Evolutionary conservation across 2,888 invertebrate genomes (phyloP), one percentile per base, ranked within the genome.

Genomic region (Lottia gigantea): DNA sequence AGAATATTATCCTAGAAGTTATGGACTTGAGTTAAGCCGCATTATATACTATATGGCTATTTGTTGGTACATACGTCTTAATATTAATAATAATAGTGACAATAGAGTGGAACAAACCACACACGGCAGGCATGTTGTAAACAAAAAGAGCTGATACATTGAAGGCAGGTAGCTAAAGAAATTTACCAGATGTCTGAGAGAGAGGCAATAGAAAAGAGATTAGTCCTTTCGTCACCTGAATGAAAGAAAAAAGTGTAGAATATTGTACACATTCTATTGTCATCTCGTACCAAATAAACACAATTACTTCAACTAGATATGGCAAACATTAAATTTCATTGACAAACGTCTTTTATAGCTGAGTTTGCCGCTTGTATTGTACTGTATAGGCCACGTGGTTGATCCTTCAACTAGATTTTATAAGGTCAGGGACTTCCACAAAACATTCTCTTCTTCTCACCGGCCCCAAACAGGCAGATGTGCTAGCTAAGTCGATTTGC

Each of bases 51-150:
- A 55, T 55, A 55, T 19, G 23, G 19, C 55, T 11, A 55, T 55
- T 55, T 55, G 55, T 55, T 23, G 55, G 55, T 55, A 55, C 55
- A 55, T 55, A 55, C 55, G 23, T 55, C 55, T 55, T 55, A 55
- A 55, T 55, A 55, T 55, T 55, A 55, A 55, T 55, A 55, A 55
- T 55, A 55, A 55, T 55, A 55, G 19, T 23, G 23, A 55, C 55
- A 55, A 55, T 55, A 55, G 19, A 19, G 14, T 23, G 23, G 12
- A 55, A 55, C 55, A 55, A 55, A 55, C 55, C 55, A 55, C 55
- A 55, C 55, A 55, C 23, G 23, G 19, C 19, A 55, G 23, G 55
- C 55, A 55, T 55, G 55, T 55, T 55, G 55, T 55, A 23, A 55
- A 55, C 55, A 55, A 55, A 55, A 55, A 55, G 55, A 55, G 23